Evolutionary conservation across 2,797 vertebrate species (phyloP).

Genomic region (Eurystomus glaucurus): DNA sequence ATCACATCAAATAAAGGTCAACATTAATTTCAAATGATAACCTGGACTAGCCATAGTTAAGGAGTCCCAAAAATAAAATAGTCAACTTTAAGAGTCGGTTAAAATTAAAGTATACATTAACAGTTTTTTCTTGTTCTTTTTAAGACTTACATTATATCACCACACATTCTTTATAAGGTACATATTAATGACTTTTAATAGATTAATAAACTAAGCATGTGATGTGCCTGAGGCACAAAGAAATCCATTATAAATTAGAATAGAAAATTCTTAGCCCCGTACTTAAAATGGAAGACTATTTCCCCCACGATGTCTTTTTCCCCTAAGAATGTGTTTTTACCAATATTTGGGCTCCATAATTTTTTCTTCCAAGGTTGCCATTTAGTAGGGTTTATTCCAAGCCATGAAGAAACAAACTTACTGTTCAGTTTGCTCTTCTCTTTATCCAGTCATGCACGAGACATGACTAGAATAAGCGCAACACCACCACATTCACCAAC

Average conservation of each 20-base stretch:
- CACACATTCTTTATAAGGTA: background rate
- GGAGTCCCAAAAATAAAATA: conserved; percentile 67
- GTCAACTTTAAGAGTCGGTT: background rate
- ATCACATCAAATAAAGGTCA: conserved; percentile 64
- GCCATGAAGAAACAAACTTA: conserved; percentile 73
- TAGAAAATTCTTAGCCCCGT: background rate
- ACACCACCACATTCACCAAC: conserved; percentile 55
- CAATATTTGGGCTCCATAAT: conserved; percentile 62
- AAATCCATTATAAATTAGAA: background rate
- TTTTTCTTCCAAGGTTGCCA: conserved; percentile 79
- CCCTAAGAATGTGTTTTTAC: background rate
- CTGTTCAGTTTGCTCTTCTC: conserved; percentile 69
- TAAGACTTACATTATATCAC: background rate
- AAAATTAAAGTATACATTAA: background rate
- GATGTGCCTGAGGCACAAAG: background rate
- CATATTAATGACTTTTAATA: background rate
- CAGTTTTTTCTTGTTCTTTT: background rate
- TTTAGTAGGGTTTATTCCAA: conserved; percentile 56
- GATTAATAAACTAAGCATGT: background rate
- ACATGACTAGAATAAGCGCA: conserved; percentile 43
- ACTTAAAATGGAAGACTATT: background rate
- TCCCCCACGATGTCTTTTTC: background rate
- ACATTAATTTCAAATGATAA: conserved; percentile 73
- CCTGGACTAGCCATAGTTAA: conserved; percentile 44
- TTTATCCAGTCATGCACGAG: conserved; percentile 55